A percentile compares a stretch with the other conserved stretches of the same genome.
These are phyloP conservation scores for Drosophila cardini DNA, from an alignment of 1,140 invertebrate species.

Conservation along the genomic window DNA sequence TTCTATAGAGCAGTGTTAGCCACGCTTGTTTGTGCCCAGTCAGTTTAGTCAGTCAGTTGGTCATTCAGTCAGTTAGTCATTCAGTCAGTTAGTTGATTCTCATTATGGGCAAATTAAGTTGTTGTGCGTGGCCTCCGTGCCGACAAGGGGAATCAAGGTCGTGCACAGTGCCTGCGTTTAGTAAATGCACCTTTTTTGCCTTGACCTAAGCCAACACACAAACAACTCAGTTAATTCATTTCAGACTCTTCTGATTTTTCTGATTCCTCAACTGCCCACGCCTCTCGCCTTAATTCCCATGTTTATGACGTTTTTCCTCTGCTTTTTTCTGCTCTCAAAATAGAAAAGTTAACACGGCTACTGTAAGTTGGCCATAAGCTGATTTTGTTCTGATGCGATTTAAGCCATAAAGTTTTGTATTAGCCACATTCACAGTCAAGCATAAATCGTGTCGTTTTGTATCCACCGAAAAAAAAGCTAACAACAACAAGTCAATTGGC, in stretches of 20 bases:
- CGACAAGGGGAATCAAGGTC: slow-evolving; percentile 59
- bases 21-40: slow-evolving; percentile 63
- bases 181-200: slow-evolving; percentile 45
- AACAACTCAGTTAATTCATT: background rate
- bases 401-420: slow-evolving; percentile 77
- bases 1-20: background rate
- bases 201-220: slow-evolving; percentile 61
- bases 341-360: slow-evolving; percentile 63
- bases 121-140: slow-evolving; percentile 55
- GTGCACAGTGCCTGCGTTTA: slow-evolving; percentile 39
- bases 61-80: slow-evolving; percentile 64
- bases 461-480: slow-evolving; percentile 9
- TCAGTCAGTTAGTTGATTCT: slow-evolving; percentile 43
- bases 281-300: slow-evolving; percentile 54
- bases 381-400: slow-evolving; percentile 78
- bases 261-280: slow-evolving; percentile 53
- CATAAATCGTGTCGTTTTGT: slow-evolving; percentile 10
- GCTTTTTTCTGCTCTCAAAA: slow-evolving; percentile 59
- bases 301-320: slow-evolving; percentile 60
- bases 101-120: slow-evolving; percentile 70
- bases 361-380: slow-evolving; percentile 64
- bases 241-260: slow-evolving; percentile 43
- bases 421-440: slow-evolving; percentile 39
- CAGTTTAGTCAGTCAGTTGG: slow-evolving; percentile 34
- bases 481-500: slow-evolving; percentile 63